These are phyloP conservation scores for Blastobasis adustella DNA, from an alignment of 2,888 invertebrate genomes.

Conservation along the genomic window DNA sequence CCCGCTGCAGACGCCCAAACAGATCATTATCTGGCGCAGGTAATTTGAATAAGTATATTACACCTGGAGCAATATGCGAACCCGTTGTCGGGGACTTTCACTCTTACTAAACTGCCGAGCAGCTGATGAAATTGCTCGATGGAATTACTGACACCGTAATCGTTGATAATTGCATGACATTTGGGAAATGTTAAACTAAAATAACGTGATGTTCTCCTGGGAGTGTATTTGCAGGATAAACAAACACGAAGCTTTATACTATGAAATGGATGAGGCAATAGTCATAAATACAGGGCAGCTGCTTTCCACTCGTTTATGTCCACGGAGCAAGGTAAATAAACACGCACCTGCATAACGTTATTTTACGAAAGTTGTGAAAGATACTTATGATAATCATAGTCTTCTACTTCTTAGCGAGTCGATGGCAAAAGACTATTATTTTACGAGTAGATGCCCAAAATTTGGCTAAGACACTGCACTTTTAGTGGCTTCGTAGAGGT, in stretches of 20 bases:
- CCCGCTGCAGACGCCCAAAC: conserved; percentile 18
- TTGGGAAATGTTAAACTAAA: too few relatives aligned
- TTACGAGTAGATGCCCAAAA: too few relatives aligned
- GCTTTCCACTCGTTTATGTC: conserved; percentile 15
- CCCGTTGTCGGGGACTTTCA: conserved; percentile 29
- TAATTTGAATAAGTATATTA: conserved; percentile 39
- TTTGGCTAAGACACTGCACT: too few relatives aligned
- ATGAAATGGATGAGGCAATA: background rate
- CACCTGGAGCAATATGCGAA: conserved; percentile 21
- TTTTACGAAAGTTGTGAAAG: background rate
- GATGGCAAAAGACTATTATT: too few relatives aligned
- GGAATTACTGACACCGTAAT: too few relatives aligned
- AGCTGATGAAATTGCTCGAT: background rate
- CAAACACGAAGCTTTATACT: background rate
- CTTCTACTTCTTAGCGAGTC: too few relatives aligned
- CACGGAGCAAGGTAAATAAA: background rate
- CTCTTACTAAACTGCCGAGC: conserved; percentile 14
- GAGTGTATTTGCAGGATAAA: too few relatives aligned
- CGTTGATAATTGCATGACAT: too few relatives aligned
- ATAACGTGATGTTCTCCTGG: too few relatives aligned
- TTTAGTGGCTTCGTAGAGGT: too few relatives aligned
- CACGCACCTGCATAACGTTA: conserved; percentile 8
- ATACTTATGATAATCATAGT: too few relatives aligned
- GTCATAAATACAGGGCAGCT: conserved; percentile 13
- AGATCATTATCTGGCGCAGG: conserved; percentile 40